Evolutionary conservation across 2,797 vertebrate genomes (phyloP), one percentile per base, ranked within the genome.

Genomic region (Pseudotriccus pelzelni): DNA sequence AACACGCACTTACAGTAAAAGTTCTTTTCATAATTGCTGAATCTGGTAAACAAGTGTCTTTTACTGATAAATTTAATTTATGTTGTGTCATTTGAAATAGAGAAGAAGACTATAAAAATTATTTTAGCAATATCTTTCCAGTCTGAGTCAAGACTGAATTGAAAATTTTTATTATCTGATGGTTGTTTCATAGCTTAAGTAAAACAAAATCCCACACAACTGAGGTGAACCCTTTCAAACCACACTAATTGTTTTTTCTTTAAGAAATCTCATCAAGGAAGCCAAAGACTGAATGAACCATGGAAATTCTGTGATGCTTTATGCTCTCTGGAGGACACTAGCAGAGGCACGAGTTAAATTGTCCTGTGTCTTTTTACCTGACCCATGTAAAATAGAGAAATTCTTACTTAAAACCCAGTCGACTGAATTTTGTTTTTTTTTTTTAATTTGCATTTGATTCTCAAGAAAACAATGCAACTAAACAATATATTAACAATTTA

Each of bases 171-270:
- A 59, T 52, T 67, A 74, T 25, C 32, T 56, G 55, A 69, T 39
- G 32, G 30, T 23, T 79, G 47, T 52, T 76, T 75, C 64, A 73
- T 12, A 64, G 39, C 17, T 82, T 80, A 85, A 28, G 22, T 64
- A 87, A 94, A 90, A 93, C 17, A 18, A 79, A 83, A 53, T 70
- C 56, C 24, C 47, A 79, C 22, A 60, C 14, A 79, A 82, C 28
- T 49, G 50, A 94, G 74, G n/a, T 77, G 87, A 95, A 95, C 50
- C 43, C 64, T 87, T 80, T 77, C 44, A 76, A 86, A 86, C 34
- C 10, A 39, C 47, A 78, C 32, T 56, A 59, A 55, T 27, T 59
- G 18, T 25, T 25, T 59, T 83, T 36, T 39, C 37, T 85, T 77
- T 41, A 70, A 83, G 77, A 94, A 80, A 84, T 87, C 41, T 87